A percentile compares a stretch with the other conserved stretches of the same genome.
phyloP scores from a whole-genome alignment of 2,797 vertebrate genomes.

The Bovichtus diacanthus region DNA sequence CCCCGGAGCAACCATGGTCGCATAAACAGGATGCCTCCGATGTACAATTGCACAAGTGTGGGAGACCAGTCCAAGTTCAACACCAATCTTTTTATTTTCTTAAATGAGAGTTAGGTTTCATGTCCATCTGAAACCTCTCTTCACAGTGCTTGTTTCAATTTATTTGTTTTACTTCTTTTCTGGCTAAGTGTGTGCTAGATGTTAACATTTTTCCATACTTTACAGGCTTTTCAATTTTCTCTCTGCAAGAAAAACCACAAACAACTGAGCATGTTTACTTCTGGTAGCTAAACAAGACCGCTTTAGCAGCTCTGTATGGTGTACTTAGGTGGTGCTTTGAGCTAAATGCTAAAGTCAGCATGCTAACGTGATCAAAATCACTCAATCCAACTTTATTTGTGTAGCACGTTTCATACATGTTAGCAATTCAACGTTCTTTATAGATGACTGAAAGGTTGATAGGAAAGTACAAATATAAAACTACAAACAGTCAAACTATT shows the following conservation, averaged over 20 bases:
- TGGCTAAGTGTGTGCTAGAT: neutral
- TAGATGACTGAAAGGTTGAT: neutral
- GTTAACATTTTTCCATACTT: neutral
- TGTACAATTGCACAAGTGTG: slow-evolving; percentile 88
- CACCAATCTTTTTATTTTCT: slow-evolving; percentile 54
- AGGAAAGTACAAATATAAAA: neutral
- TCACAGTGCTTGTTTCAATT: neutral
- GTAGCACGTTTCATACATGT: neutral
- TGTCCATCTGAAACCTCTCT: neutral
- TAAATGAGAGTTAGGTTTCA: slow-evolving; percentile 21
- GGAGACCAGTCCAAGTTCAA: slow-evolving; percentile 84
- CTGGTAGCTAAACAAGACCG: neutral
- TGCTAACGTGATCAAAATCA: neutral
- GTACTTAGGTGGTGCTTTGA: neutral
- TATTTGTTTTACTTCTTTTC: neutral
- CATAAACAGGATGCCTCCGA: slow-evolving; percentile 93
- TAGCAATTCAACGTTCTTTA: neutral
- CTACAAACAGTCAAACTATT: neutral
- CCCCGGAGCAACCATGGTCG: slow-evolving; percentile 80
- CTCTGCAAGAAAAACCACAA: neutral
- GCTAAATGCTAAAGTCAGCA: neutral
- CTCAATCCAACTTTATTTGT: neutral
- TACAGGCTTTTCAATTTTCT: neutral
- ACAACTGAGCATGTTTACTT: neutral
- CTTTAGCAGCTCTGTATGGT: neutral